Conservation (phyloP, 2,113 vertebrate genomes). For the Taxidea taxus region DNA sequence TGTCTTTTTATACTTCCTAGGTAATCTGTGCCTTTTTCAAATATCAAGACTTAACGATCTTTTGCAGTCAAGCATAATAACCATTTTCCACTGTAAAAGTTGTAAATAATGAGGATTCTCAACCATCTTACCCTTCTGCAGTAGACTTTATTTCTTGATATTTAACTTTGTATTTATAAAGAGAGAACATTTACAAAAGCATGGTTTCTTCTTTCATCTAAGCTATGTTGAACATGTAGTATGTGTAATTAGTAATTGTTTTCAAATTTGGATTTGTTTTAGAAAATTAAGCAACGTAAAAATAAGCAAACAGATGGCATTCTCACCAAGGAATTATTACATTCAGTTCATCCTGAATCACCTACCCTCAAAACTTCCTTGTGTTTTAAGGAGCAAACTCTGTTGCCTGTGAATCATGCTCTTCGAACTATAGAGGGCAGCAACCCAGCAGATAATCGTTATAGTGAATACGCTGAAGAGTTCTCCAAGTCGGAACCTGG, state of each 20-base stretch:
- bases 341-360: slow-evolving; percentile 79
- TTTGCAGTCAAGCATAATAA: neutral
- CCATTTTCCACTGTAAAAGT: neutral
- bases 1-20: neutral
- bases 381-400: slow-evolving; percentile 86
- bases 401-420: slow-evolving; percentile 79
- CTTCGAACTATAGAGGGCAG: slow-evolving; percentile 96
- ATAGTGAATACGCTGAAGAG: slow-evolving; percentile 87
- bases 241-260: slow-evolving; percentile 20
- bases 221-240: neutral
- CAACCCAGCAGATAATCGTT: slow-evolving; percentile 92
- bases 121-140: neutral
- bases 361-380: slow-evolving; percentile 85
- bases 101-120: neutral
- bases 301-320: slow-evolving; percentile 78
- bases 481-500: slow-evolving; percentile 91
- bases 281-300: slow-evolving; percentile 90
- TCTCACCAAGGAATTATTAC: slow-evolving; percentile 81
- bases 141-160: neutral
- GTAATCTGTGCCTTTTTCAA: neutral
- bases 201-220: neutral
- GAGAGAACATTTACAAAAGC: neutral
- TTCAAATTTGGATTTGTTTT: slow-evolving; percentile 64
- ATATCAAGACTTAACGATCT: neutral
- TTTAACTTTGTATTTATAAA: neutral